phyloP scores from a whole-genome alignment of 2,113 vertebrate genomes.

The Hemicordylus capensis region DNA sequence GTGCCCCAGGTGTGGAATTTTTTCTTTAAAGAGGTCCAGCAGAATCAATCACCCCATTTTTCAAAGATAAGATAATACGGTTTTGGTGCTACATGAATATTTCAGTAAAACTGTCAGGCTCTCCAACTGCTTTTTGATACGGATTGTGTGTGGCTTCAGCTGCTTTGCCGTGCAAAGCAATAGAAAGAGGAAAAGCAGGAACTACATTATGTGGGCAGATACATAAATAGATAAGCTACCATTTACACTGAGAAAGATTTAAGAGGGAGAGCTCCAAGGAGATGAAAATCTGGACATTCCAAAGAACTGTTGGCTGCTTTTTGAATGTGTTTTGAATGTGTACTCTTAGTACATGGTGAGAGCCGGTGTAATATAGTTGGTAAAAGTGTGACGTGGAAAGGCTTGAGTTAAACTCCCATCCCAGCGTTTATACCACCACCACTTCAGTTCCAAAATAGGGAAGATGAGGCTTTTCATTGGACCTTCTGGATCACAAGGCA shows the following conservation, averaged over 20 bases:
- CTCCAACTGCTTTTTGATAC: background rate
- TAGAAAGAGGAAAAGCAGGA: background rate
- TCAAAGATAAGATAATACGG: background rate
- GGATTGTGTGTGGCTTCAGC: background rate
- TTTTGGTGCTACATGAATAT: too few species aligned
- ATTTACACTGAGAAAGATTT: background rate
- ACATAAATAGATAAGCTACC: background rate
- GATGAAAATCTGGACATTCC: background rate
- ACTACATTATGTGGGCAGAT: background rate
- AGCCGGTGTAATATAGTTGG: background rate
- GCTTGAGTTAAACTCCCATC: background rate
- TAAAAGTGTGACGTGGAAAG: too few species aligned
- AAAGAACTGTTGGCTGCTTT: background rate
- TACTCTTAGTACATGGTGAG: background rate
- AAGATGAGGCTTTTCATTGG: too few species aligned
- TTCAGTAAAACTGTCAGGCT: too few species aligned
- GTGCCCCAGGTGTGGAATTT: too few species aligned
- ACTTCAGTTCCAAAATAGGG: too few species aligned
- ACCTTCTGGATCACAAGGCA: too few species aligned
- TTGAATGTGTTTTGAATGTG: background rate
- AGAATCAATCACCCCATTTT: background rate
- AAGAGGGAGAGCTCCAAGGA: background rate
- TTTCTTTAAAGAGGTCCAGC: too few species aligned
- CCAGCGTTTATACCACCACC: too few species aligned
- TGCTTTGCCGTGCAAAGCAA: background rate